Base-by-base conservation (phyloP, 2,888 invertebrate genomes). In the Phania funesta region DNA sequence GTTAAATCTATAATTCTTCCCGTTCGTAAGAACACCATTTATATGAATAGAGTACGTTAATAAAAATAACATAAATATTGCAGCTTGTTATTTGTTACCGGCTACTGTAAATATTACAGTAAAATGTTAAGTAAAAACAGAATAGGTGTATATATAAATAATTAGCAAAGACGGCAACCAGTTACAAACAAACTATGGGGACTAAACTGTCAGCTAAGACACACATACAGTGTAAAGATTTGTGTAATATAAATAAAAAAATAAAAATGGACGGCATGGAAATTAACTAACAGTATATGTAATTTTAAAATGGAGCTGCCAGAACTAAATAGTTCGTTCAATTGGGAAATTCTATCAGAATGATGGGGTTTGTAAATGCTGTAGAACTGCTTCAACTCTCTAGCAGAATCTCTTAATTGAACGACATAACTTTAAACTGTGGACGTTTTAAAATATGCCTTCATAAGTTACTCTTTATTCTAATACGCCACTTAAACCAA, bases 401-500 rank as follows among this genome's bases (percentile, higher is more conserved):
- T n/a, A n/a, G n/a, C n/a, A n/a, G n/a, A n/a, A n/a, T n/a, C n/a
- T n/a, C n/a, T n/a, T n/a, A n/a, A n/a, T n/a, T n/a, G n/a, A n/a
- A n/a, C n/a, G n/a, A n/a, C n/a, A n/a, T n/a, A n/a, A n/a, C n/a
- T n/a, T n/a, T n/a, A n/a, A n/a, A n/a, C n/a, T n/a, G n/a, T n/a
- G n/a, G n/a, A n/a, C n/a, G n/a, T n/a, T n/a, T n/a, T n/a, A n/a
- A n/a, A n/a, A n/a, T n/a, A n/a, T n/a, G n/a, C n/a, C n/a, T n/a
- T n/a, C n/a, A n/a, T n/a, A 29, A 29, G 29, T 29, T 29, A 7
- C 5, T 29, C 29, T 18, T 11, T 87, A 90, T 84, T 91, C 90
- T 67, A 90, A 86, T 83, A 90, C 88, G 1, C 91, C 91, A 48
- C 86, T 88, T 5, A 90, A 85, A 2, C 91, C 91, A 74, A 89